Evolutionary conservation across 2,888 invertebrate species (phyloP).

Genomic region (Zaprionus bogoriensis): DNA sequence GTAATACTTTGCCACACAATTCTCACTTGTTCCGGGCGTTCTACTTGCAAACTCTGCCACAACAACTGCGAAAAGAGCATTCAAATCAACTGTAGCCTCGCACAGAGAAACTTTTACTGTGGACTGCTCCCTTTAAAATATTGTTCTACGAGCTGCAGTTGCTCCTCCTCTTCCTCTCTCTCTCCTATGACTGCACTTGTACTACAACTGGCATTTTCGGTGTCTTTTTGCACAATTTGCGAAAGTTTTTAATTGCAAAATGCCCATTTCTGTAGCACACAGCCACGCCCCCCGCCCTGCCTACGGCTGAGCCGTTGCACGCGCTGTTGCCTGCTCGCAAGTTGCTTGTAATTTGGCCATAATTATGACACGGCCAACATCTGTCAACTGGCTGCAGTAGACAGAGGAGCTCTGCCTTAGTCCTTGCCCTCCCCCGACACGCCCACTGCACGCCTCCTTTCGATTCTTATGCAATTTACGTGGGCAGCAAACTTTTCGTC

Average conservation of each 20-base stretch:
- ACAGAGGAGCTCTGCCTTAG: constrained; percentile 13
- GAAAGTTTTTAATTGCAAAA: constrained; percentile 69
- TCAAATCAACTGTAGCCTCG: constrained; percentile 8
- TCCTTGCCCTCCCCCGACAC: background rate
- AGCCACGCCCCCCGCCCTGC: background rate
- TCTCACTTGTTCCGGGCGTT: background rate
- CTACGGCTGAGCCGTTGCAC: background rate
- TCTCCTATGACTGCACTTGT: background rate
- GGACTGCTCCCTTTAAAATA: constrained; percentile 18
- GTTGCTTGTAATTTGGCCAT: constrained; percentile 64
- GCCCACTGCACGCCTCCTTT: constrained; percentile 17
- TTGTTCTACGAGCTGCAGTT: constrained; percentile 36
- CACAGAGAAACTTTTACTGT: constrained; percentile 12
- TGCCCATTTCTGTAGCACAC: constrained; percentile 40
- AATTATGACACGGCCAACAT: constrained; percentile 66
- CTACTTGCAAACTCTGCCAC: no score
- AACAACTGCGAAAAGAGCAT: constrained; percentile 45
- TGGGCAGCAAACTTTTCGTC: constrained; percentile 39
- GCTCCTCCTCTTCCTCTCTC: background rate
- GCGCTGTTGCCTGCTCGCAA: constrained; percentile 23
- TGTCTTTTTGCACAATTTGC: constrained; percentile 32
- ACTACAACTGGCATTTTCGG: background rate
- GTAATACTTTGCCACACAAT: no score
- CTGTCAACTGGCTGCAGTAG: constrained; percentile 44
- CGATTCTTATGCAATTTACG: constrained; percentile 57